Base-by-base conservation (phyloP, 2,113 vertebrate species). In the Elgaria multicarinata region DNA sequence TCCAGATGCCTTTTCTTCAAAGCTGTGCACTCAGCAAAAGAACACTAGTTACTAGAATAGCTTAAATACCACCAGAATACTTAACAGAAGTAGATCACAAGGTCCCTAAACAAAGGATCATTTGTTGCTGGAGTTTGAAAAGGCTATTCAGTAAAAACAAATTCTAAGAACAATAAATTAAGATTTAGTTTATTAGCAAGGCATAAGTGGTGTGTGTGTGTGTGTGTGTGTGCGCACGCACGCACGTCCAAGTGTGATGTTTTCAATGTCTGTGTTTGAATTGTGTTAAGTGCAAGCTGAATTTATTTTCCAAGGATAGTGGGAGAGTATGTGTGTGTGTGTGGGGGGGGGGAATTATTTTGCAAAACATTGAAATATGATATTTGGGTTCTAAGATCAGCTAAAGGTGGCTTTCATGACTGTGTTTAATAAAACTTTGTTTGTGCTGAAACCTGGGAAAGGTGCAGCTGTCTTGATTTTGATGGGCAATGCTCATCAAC, bases 1-100 rank as follows among this genome's bases (percentile, higher is more conserved):
- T 94, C 91, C 81, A 90, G 88, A 91, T 93, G 87, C 62, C 91
- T 94, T 90, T 87, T 89, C 83, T 91, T 91, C 90, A 95, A 92
- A 96, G 92, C 85, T 64, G 16, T 3, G 31, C 26, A 36, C 89
- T 91, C 90, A 91, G 92, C 90, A 93, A 86, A 78, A 91, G 90
- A 91, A 75, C 81, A 87, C 64, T 76, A 88, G 84, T 76, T 67
- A 83, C 82, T 67, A 83, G 5, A 0, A 0, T 85, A 55, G 87
- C 90, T 92, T 86, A 88, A 94, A 92, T 85, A 88, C 91, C 91
- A 83, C 2, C 64, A 24, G 71, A 90, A 55, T 77, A 91, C 75
- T 87, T 91, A 90, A n/a, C 87, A 81, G 82, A 82, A 26, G 36
- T 39, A 87, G 90, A 93, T 94, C 89, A 78, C 22, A 0, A 36